Evolutionary conservation across 2,888 invertebrate genomes (phyloP), one percentile per base, ranked within the genome.

Genomic region (Phytoseiulus persimilis): DNA sequence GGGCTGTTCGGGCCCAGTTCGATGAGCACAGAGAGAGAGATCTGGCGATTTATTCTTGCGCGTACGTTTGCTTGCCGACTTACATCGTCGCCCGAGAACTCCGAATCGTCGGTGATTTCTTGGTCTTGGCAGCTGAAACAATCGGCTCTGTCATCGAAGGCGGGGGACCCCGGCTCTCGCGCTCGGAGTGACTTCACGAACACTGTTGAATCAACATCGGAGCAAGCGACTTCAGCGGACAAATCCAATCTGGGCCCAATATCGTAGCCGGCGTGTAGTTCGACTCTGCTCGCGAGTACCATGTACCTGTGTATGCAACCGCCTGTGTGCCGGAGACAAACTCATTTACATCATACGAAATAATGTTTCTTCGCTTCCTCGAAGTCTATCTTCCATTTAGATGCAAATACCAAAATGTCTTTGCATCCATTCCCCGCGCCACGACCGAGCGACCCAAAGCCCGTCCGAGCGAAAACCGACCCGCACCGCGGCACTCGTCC

Each of bases 321-420:
- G 65, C 65, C 1, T 28, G 65, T 14, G 65, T 2, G 65, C 65
- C 1, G 65, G 65, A 18, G 65, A 65, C 65, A 65, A 65, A 65
- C 65, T 65, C 65, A 65, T 65, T 65, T 65, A 65, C 65, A 65
- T 65, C 65, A 65, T 65, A 65, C 23, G 65, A 65, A 65, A 65
- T 65, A 65, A 65, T 65, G 65, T 65, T 65, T 3, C 65, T 65
- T 65, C 65, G 65, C 65, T 65, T 14, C 65, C 65, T 65, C 18
- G 65, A 65, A 65, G 65, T 65, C 65, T 65, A 65, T 65, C 65
- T 65, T 65, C 65, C 65, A 65, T 65, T 65, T 65, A 65, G 65
- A 65, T 65, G 65, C 65, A 65, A 65, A 65, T 65, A 65, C 65
- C 65, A 28, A 65, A 65, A 65, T 65, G 65, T 23, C 65, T 65